Evolutionary conservation across 2,888 invertebrate genomes (phyloP), one percentile per base, ranked within the genome.

Genomic region (Nebria salina): DNA sequence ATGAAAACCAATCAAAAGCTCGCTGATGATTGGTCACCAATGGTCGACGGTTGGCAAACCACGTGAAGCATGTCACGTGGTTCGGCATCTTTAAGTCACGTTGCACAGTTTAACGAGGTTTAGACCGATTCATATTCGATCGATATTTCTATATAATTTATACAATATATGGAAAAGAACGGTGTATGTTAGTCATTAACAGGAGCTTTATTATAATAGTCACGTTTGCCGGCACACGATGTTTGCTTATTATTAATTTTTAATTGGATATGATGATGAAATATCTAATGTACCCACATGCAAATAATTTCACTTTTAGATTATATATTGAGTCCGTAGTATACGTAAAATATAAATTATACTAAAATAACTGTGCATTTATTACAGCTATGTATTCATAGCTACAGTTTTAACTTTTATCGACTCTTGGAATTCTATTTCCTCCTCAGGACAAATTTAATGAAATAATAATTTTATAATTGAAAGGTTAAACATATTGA

Each of bases 181-280:
- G 34, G 41, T 65, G 65, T 66, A 65, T 65, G 66, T 76, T 76
- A 26, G 70, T 77, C 43, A 77, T 77, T 68, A 77, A 54, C 68
- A 20, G 54, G 20, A 43, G 76, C 66, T 68, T 76, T 68, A 77
- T 77, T 77, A 72, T 77, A 42, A 54, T 25, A 70, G 72, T 70
- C 77, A 77, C 77, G 77, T 77, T 43, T 65, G n/a, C 43, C 8
- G 1, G 77, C 42, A 4, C 54, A 54, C 42, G 72, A 68, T 43
- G 54, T 77, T 64, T 68, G 77, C 70, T 76, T 77, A 70, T 68
- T 77, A 77, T 77, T 77, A 77, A 77, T 42, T 70, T 77, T 70
- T 77, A 77, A 77, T 77, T 77, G 77, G 77, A 20, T 54, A 54
- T 54, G 54, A 54, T 34, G 34, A 34, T 4, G 34, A 54, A 8